Percentiles rank a stretch among this genome's conserved stretches.
Evolutionary conservation across 2,797 vertebrate species (phyloP).

Genomic region (Acanthornis magna): DNA sequence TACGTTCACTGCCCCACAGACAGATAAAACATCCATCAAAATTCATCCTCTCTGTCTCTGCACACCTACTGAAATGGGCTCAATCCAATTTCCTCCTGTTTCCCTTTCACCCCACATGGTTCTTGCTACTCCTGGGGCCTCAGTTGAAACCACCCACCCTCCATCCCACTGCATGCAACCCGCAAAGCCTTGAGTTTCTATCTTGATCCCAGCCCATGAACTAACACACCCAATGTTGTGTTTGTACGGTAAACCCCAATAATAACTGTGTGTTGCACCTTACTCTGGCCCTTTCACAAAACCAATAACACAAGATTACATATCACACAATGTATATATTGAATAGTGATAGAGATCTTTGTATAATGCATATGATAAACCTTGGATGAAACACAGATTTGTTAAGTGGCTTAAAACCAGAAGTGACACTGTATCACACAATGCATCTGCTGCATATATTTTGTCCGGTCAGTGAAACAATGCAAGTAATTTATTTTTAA

Average conservation of each 20-base stretch:
- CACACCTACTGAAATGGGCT: background rate
- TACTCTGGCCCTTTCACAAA: background rate
- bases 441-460: background rate
- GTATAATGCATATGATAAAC: background rate
- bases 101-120: background rate
- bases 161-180: background rate
- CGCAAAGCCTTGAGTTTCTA: background rate
- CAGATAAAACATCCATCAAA: background rate
- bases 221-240: background rate
- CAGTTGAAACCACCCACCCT: background rate
- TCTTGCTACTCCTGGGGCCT: background rate
- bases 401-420: background rate
- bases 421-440: background rate
- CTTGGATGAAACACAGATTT: background rate
- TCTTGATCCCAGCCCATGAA: background rate
- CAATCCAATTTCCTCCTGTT: fast-evolving
- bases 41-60: background rate
- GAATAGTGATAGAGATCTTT: background rate
- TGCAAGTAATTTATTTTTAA: background rate
- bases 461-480: background rate
- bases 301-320: background rate
- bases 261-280: background rate
- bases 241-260: background rate
- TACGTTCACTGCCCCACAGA: background rate
- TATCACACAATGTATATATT: no score